Conservation (phyloP, 2,797 vertebrate species). For the Lepilemur ruficaudatus region DNA sequence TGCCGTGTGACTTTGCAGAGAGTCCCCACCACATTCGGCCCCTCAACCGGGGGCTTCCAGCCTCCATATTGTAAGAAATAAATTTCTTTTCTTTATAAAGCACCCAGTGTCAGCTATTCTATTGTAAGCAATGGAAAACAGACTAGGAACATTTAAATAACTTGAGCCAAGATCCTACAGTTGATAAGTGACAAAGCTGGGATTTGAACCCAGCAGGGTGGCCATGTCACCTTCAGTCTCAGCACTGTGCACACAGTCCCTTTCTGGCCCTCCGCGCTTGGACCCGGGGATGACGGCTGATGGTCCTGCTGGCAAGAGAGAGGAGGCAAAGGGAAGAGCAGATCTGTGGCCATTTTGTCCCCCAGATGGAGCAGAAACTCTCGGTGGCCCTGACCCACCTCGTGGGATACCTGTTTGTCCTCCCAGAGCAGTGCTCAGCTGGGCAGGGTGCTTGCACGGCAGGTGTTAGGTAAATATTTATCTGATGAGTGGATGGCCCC, state of each 20-base stretch:
- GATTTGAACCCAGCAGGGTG: neutral
- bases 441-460: neutral
- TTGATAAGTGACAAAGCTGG: neutral
- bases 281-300: no score
- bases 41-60: no score
- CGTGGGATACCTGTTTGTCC: fast-evolving
- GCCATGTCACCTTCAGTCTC: neutral
- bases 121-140: no score
- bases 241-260: neutral
- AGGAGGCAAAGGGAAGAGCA: neutral
- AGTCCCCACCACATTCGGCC: no score
- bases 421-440: neutral
- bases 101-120: no score
- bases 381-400: neutral
- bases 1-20: no score
- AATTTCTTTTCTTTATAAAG: no score
- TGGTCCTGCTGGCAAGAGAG: neutral
- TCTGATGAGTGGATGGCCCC: neutral
- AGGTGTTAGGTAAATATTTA: neutral
- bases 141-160: neutral
- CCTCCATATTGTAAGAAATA: no score
- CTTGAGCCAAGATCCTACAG: neutral
- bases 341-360: neutral
- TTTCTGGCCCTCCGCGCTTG: neutral
- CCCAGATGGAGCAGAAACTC: neutral